Evolutionary conservation across 2,888 invertebrate genomes (phyloP), one percentile per base, ranked within the genome.

Genomic region (Lamproptera curius): DNA sequence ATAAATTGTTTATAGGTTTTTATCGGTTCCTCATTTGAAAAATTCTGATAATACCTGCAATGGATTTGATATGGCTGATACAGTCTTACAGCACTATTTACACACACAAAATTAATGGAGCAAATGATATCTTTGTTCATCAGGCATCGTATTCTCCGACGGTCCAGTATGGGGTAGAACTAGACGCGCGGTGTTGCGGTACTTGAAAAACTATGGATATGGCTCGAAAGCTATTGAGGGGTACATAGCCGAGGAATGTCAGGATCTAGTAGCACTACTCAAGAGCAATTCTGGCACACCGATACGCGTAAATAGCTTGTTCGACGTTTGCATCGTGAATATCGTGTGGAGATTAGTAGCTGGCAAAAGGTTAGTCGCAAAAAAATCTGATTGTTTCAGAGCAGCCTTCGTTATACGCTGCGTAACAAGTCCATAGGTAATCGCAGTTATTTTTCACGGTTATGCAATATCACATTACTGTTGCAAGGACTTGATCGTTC

Each of bases 321-420:
- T 94, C 59, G 91, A 92, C 56, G 81, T 93, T 0, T 86, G 92
- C 0, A 90, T 93, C 2, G 70, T 94, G 3, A 94, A 94, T 70
- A 90, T 91, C 1, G 66, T 94, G 23, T 94, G 94, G 94, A 85
- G 89, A 16, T 85, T 94, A 70, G 87, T 93, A 38, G 92, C 93
- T 14, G 93, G 93, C 0, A 87, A 88, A 72, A 85, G 92, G 89
- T 88, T 40, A 5, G 40, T 20, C 6, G 13, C 31, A 2, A 31
- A 5, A 31, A 31, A 2, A 4, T n/a, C 3, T 11, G 3, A 11
- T 11, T 31, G n/a, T 13, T 2, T 31, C n/a, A 4, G n/a, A 15
- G 2, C n/a, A n/a, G n/a, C n/a, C n/a, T n/a, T n/a, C n/a, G n/a
- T n/a, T 36, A 33, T 6, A 17, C 11, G 20, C 10, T 13, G 10